Evolutionary conservation across 2,113 vertebrate genomes (phyloP).

Genomic region (Pangasianodon hypophthalmus): DNA sequence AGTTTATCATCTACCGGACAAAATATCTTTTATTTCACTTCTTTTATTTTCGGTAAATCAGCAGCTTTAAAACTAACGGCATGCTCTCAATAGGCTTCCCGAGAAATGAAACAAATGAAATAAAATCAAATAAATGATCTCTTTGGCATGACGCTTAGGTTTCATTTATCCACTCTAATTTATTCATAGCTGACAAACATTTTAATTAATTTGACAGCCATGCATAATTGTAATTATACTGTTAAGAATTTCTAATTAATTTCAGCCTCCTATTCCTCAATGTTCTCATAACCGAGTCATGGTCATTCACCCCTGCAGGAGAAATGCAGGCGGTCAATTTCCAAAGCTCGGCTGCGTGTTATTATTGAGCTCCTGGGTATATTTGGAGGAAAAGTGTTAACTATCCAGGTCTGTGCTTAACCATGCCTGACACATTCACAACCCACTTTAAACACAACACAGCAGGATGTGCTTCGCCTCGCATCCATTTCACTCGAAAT

Average conservation of each 20-base stretch:
- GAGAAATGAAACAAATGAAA: neutral
- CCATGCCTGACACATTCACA: neutral
- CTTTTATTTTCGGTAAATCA: neutral
- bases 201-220: constrained; percentile 8
- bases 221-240: neutral
- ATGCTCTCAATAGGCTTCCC: no score
- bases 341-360: neutral
- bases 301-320: constrained; percentile 6
- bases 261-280: neutral
- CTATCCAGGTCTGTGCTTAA: neutral
- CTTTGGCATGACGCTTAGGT: neutral
- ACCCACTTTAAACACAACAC: constrained; percentile 7
- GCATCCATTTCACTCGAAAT: neutral
- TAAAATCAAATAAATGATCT: neutral
- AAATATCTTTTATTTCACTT: neutral
- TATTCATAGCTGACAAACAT: constrained; percentile 19
- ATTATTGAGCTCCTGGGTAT: neutral
- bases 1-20: neutral
- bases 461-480: neutral
- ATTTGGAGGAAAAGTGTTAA: constrained; percentile 1
- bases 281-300: neutral
- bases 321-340: neutral
- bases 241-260: constrained; percentile 8
- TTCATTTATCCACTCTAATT: neutral
- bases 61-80: neutral